Evolutionary conservation across 1,140 invertebrate genomes (phyloP).

Genomic region (Manduca sexta): DNA sequence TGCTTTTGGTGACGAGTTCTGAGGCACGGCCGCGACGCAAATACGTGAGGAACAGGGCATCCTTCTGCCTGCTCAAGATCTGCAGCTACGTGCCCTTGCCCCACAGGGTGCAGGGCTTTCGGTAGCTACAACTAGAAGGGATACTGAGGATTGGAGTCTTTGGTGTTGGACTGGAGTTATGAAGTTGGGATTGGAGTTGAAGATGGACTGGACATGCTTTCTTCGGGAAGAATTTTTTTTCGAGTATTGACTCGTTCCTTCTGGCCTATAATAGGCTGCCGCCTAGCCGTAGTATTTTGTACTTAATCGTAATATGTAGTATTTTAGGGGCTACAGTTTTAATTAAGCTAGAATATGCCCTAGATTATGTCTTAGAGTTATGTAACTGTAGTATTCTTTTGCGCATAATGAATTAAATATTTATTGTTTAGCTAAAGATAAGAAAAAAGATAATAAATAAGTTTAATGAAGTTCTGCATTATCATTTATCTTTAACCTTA

Average conservation of each 20-base stretch:
- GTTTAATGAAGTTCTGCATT: background rate
- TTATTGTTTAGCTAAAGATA: constrained; percentile 19
- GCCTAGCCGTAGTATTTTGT: constrained; percentile 53
- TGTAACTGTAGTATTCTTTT: constrained; percentile 12
- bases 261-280: constrained; percentile 47
- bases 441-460: background rate
- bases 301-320: constrained; percentile 41
- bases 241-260: constrained; percentile 13
- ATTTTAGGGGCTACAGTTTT: constrained; percentile 16
- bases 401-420: constrained; percentile 16
- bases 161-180: background rate
- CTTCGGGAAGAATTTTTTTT: background rate
- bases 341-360: constrained; percentile 6
- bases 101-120: constrained; percentile 16
- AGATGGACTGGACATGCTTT: no score
- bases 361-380: constrained; percentile 1
- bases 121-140: background rate
- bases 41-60: constrained; percentile 29
- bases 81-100: constrained; percentile 34
- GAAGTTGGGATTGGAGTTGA: no score
- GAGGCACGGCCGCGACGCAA: constrained; percentile 25
- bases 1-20: constrained; percentile 22
- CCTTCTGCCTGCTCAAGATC: constrained; percentile 45
- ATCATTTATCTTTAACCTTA: background rate
- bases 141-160: background rate